These are phyloP conservation scores for Lampris megalopsis DNA, from an alignment of 2,113 vertebrate species.

Conservation along the genomic window DNA sequence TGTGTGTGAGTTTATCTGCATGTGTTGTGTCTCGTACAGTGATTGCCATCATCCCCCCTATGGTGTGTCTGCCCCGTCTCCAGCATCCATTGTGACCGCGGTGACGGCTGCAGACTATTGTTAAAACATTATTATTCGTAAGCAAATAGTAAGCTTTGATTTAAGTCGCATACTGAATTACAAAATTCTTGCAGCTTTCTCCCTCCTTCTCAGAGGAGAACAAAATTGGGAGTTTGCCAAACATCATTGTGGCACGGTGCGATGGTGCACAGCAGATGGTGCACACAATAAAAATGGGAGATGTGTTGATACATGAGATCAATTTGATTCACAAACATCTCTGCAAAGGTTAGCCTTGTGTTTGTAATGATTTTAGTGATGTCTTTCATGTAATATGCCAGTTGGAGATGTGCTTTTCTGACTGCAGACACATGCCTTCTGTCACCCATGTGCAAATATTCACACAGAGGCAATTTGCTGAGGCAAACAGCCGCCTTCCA, in stretches of 20 bases:
- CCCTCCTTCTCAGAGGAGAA: not conserved
- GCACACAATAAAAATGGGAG: not conserved
- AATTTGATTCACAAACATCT: not conserved
- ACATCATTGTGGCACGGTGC: not conserved
- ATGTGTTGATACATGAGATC: not conserved
- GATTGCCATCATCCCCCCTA: not conserved
- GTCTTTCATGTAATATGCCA: not conserved
- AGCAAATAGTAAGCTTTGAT: not conserved
- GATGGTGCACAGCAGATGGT: not conserved
- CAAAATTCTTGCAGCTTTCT: too few species aligned
- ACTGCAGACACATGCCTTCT: not conserved
- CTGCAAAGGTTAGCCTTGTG: not conserved
- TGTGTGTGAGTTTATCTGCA: constrained; percentile 39
- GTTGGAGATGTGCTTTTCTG: not conserved
- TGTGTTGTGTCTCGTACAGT: constrained; percentile 34
- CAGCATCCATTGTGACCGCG: not conserved
- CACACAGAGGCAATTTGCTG: not conserved
- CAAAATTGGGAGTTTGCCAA: not conserved
- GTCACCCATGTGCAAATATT: not conserved
- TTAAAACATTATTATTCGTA: constrained; percentile 4
- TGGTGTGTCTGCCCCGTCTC: constrained; percentile 8
- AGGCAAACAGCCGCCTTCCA: not conserved
- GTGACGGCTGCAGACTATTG: not conserved
- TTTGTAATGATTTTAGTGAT: not conserved
- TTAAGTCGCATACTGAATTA: too few species aligned